Conservation (phyloP, 2,797 vertebrate genomes). For the Rhabdophis nuchalis region DNA sequence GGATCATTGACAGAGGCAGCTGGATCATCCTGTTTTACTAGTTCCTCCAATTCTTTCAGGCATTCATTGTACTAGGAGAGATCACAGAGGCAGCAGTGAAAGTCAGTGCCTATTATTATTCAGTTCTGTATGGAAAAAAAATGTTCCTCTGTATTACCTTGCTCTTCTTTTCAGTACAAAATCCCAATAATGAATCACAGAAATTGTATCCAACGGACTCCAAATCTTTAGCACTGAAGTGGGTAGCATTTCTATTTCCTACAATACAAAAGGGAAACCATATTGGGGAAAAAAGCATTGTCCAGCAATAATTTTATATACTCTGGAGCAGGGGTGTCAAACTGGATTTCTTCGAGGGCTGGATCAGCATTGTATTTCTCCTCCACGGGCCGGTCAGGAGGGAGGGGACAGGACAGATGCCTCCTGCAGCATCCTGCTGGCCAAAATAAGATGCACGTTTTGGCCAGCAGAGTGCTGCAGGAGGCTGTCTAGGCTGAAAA, state of each 20-base stretch:
- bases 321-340: neutral
- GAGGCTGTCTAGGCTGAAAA: too few relatives aligned
- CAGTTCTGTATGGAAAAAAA: neutral
- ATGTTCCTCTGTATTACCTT: constrained; percentile 56
- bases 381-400: too few relatives aligned
- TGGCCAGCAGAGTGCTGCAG: too few relatives aligned
- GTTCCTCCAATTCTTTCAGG: constrained; percentile 66
- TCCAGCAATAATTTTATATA: constrained; percentile 1
- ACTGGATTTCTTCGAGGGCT: too few relatives aligned
- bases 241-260: constrained; percentile 68
- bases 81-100: constrained; percentile 45
- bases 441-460: too few relatives aligned
- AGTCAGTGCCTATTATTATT: neutral
- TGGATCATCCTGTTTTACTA: constrained; percentile 51
- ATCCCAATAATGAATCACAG: constrained; percentile 70
- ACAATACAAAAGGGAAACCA: constrained; percentile 25
- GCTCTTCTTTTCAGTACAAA: constrained; percentile 61
- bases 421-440: too few relatives aligned
- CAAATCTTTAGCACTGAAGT: constrained; percentile 69
- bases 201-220: constrained; percentile 72
- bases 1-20: constrained; percentile 47
- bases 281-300: constrained; percentile 1
- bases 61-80: constrained; percentile 62
- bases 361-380: too few relatives aligned
- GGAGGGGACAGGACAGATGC: too few relatives aligned